Percentiles rank a stretch among this genome's conserved stretches.
Evolutionary conservation across 2,797 vertebrate species (phyloP).

Genomic region (Pseudochirops cupreus): DNA sequence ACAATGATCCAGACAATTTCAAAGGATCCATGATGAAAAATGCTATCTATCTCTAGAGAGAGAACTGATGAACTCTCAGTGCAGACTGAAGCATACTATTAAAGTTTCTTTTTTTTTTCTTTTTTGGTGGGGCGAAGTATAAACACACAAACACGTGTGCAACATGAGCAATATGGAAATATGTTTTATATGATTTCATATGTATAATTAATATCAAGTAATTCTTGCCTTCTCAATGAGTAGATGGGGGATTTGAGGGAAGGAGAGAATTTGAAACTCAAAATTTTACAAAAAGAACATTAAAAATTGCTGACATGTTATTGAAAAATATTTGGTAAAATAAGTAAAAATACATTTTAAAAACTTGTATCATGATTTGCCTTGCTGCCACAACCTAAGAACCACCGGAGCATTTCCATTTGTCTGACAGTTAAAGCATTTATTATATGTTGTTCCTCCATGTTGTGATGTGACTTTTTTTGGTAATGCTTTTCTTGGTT

Average conservation of each 20-base stretch:
- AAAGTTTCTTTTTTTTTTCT: background rate
- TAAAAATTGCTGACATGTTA: background rate
- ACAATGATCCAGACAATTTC: background rate
- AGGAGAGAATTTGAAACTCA: background rate
- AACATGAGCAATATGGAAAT: background rate
- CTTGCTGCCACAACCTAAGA: background rate
- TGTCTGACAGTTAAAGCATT: background rate
- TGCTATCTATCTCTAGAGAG: background rate
- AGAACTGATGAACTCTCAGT: background rate
- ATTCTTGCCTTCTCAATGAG: background rate
- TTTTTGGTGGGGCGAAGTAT: background rate
- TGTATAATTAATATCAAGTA: background rate
- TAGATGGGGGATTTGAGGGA: background rate
- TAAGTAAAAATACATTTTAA: background rate
- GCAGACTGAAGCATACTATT: background rate
- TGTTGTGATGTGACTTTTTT: background rate
- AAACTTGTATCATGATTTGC: background rate
- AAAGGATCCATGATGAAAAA: background rate
- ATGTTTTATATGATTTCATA: background rate
- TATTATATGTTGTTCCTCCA: background rate
- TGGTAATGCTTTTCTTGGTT: background rate
- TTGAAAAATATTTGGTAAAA: background rate
- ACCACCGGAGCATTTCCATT: background rate
- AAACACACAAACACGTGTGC: background rate
- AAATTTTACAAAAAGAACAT: background rate